Evolutionary conservation across 35 echinoderm and acorn worm species (phyloP), one percentile per base, ranked within the genome.

Genomic region (Hemicentrotus pulcherrimus): DNA sequence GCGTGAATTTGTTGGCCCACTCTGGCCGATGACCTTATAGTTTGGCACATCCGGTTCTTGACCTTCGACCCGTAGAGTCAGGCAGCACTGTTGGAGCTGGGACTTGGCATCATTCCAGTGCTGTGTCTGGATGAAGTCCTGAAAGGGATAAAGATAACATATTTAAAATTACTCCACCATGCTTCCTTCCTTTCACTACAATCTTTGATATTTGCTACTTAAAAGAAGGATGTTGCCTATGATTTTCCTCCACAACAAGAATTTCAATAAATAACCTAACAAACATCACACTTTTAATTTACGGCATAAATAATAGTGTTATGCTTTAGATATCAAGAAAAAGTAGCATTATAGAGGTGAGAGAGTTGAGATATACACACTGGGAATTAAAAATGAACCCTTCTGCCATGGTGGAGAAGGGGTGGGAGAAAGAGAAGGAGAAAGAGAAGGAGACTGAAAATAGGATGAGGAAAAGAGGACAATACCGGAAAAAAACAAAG

Each of bases 51-150:
- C 98, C 33, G 98, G 98, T 70, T 97, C 93, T 85, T 96, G 94
- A 60, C 91, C 94, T 94, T 95, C 96, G 28, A 94, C 55, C 46
- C 98, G 91, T 61, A 99, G 32, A 31, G 98, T 99, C 41, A 99
- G 94, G 47, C 96, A 96, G 48, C 97, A 96, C 86, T 99, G 98
- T 70, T 99, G 98, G 46, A 99, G 96, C 47, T 99, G 97, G 30
- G 97, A 99, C 65, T 99, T 99, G 47, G 97, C 95, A 97, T 99
- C 98, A 91, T 99, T 99, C 98, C 98, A 99, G 58, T 98, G 94
- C 46, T 99, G 97, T 46, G 88, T 96, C 30, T 96, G 92, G 52
- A 99, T 99, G 50, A 98, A 97, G 47, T 96, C 96, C 98, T 98
- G 59, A 32, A 90, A 7, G 47, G 28, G 47, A 31, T 90, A 78